Evolutionary conservation across 2,888 invertebrate species (phyloP).

Genomic region (Orthosia gothica): DNA sequence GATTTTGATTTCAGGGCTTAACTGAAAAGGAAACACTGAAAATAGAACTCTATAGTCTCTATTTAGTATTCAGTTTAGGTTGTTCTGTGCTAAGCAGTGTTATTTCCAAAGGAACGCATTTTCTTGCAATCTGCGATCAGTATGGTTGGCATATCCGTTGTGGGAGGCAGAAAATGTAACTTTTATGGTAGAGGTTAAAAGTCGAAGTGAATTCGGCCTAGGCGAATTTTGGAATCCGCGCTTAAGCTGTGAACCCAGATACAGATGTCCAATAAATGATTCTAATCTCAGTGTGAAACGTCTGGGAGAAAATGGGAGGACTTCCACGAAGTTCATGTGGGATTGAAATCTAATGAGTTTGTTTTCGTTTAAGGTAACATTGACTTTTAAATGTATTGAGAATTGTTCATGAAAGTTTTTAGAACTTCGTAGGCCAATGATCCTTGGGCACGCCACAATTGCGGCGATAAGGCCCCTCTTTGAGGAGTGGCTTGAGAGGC

Average conservation of each 20-base stretch:
- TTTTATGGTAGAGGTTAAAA: constrained; percentile 78
- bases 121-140: constrained; percentile 81
- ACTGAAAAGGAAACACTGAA: not conserved
- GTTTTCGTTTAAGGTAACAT: constrained; percentile 9
- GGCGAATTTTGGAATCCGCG: constrained; percentile 54
- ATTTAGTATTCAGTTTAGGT: constrained; percentile 18
- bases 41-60: not conserved
- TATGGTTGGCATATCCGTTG: constrained; percentile 76
- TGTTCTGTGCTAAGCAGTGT: constrained; percentile 27
- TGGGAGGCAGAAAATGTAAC: constrained; percentile 74
- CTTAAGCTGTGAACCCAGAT: constrained; percentile 39
- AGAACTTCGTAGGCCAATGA: too few relatives aligned
- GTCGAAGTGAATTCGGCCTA: constrained; percentile 66
- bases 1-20: constrained; percentile 58
- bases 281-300: constrained; percentile 27
- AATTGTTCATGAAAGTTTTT: not conserved
- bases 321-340: not conserved
- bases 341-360: constrained; percentile 8
- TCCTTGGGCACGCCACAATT: too few relatives aligned
- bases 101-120: constrained; percentile 78
- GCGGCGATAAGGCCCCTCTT: too few relatives aligned
- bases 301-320: constrained; percentile 7
- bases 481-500: too few relatives aligned
- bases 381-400: not conserved
- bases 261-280: constrained; percentile 38